Conservation (phyloP, 2,113 vertebrate species). For the Lophotis ruficrista region DNA sequence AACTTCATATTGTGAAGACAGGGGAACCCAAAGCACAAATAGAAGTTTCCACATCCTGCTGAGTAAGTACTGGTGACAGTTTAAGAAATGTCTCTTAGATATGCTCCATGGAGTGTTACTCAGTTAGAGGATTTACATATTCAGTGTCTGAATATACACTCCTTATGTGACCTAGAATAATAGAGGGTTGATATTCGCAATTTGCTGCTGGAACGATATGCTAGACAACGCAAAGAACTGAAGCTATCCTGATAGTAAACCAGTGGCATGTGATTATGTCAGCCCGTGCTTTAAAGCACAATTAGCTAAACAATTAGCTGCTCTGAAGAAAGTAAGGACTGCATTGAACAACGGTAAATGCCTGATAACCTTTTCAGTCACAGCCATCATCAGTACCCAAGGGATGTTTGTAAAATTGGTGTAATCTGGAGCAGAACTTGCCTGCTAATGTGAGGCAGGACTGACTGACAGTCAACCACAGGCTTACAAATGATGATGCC, state of each 20-base stretch:
- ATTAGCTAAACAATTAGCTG: not conserved
- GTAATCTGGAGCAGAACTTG: not conserved
- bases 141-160: not conserved
- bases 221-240: not conserved
- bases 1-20: not conserved
- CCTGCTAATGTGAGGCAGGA: not conserved
- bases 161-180: not conserved
- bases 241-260: not conserved
- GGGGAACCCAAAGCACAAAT: not conserved
- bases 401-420: not conserved
- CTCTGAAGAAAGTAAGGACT: not conserved
- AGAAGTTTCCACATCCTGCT: conserved; percentile 65
- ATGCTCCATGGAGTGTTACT: not conserved
- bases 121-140: not conserved
- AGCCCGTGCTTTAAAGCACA: not conserved
- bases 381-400: not conserved
- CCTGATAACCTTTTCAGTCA: not conserved
- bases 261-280: not conserved
- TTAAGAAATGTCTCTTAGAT: not conserved
- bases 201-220: not conserved
- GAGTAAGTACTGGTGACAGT: conserved; percentile 4
- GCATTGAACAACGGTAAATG: not conserved
- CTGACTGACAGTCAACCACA: not conserved
- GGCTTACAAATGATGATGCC: not conserved
- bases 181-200: not conserved